These are phyloP conservation scores for Samia ricini DNA, from an alignment of 1,140 invertebrate species.

Conservation along the genomic window DNA sequence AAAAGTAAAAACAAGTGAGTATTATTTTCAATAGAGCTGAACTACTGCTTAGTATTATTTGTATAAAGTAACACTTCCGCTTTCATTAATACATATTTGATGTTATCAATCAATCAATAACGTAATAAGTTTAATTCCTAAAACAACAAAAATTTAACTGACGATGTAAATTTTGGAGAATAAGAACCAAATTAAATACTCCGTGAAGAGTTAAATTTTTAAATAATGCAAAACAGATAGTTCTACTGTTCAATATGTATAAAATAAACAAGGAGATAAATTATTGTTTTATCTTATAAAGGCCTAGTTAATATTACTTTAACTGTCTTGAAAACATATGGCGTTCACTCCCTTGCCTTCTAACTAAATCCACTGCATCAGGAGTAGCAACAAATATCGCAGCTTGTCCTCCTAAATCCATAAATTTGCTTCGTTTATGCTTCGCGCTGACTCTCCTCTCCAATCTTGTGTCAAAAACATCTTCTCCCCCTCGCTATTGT, in stretches of 20 bases:
- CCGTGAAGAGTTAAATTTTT: too few species aligned
- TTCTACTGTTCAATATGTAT: background rate
- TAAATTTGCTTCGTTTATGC: slow-evolving; percentile 56
- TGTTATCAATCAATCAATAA: too few species aligned
- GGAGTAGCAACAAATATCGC: slow-evolving; percentile 69
- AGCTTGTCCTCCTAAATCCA: slow-evolving; percentile 62
- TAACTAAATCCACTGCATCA: slow-evolving; percentile 65
- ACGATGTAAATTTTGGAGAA: too few species aligned
- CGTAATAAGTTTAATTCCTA: too few species aligned
- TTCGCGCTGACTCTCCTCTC: slow-evolving; percentile 45
- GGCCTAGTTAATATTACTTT: slow-evolving; percentile 28
- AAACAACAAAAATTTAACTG: too few species aligned
- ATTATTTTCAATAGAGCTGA: too few species aligned
- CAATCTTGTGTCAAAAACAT: slow-evolving; percentile 60
- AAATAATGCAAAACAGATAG: too few species aligned
- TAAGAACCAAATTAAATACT: too few species aligned
- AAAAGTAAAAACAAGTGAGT: too few species aligned
- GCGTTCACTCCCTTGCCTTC: slow-evolving; percentile 65
- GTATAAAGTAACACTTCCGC: too few species aligned
- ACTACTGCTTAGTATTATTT: too few species aligned
- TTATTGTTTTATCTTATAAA: background rate
- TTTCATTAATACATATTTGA: too few species aligned
- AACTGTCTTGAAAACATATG: slow-evolving; percentile 64
- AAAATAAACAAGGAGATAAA: background rate
- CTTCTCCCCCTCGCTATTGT: slow-evolving; percentile 75